phyloP scores from a whole-genome alignment of 2,797 vertebrate genomes.

The Discoglossus pictus region DNA sequence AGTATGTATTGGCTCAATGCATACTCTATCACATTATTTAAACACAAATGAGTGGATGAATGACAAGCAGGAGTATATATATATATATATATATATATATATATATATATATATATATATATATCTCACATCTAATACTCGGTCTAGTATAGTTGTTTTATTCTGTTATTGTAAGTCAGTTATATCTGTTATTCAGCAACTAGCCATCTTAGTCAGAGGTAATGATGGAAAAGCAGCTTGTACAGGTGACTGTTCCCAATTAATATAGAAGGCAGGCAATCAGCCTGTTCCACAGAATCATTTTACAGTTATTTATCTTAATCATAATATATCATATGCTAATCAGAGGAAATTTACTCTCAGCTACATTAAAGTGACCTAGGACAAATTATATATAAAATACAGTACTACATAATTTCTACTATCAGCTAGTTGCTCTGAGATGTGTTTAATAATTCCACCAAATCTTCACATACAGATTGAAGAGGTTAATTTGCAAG shows the following conservation, averaged over 20 bases:
- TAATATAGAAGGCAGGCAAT: conserved; percentile 20
- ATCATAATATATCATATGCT: conserved; percentile 18
- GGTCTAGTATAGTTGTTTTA: no score
- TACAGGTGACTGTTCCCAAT: conserved; percentile 37
- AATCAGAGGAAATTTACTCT: no score
- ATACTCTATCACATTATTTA: conserved; percentile 13
- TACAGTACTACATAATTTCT: no score
- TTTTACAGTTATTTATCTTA: conserved; percentile 15
- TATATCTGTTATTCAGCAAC: conserved; percentile 11
- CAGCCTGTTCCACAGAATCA: neutral
- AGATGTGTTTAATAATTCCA: no score
- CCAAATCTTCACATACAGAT: no score
- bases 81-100: no score
- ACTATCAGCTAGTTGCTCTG: no score
- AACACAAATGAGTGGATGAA: conserved; percentile 15
- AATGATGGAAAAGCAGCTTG: conserved; percentile 35
- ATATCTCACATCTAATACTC: no score
- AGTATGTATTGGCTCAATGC: conserved; percentile 9
- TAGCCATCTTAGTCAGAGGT: conserved; percentile 31
- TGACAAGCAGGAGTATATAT: conserved; percentile 6
- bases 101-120: no score
- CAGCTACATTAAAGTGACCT: no score
- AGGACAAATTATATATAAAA: no score
- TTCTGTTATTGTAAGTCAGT: neutral
- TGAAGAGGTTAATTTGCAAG: no score